phyloP scores from a whole-genome alignment of 2,797 vertebrate species.

The Sitta carolinensis region DNA sequence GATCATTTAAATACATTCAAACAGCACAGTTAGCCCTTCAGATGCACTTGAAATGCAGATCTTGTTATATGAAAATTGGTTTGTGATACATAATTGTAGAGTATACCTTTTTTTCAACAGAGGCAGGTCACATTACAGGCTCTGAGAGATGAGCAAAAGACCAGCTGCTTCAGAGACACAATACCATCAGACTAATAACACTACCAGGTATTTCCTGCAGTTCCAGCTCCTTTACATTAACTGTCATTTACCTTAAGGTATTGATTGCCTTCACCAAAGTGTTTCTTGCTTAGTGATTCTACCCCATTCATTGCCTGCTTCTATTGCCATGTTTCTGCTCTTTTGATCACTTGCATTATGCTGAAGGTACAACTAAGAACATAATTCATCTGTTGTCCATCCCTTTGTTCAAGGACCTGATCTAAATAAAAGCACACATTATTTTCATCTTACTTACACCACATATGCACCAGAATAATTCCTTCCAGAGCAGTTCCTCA shows the following conservation, averaged over 20 bases:
- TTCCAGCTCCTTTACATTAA: not conserved
- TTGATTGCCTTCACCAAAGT: not conserved
- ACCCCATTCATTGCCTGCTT: not conserved
- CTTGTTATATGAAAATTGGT: not conserved
- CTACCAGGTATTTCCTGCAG: not conserved
- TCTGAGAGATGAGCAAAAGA: not conserved
- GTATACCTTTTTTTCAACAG: not conserved
- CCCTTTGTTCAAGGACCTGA: not conserved
- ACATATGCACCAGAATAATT: not conserved
- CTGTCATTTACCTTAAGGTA: not conserved
- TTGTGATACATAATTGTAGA: not conserved
- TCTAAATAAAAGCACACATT: not conserved
- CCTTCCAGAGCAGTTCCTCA: not conserved
- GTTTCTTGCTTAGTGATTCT: not conserved
- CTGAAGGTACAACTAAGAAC: not conserved
- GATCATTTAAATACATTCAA: slow-evolving; percentile 38
- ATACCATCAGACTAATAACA: not conserved
- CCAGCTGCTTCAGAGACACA: not conserved
- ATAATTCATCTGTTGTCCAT: not conserved
- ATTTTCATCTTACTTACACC: not conserved
- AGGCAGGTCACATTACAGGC: not conserved
- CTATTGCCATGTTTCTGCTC: not conserved
- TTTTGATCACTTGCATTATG: not conserved
- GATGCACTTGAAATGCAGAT: not conserved
- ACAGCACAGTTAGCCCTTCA: not conserved